These are phyloP conservation scores for Dipodomys ordii DNA, from an alignment of 2,113 vertebrate species.

Conservation along the genomic window DNA sequence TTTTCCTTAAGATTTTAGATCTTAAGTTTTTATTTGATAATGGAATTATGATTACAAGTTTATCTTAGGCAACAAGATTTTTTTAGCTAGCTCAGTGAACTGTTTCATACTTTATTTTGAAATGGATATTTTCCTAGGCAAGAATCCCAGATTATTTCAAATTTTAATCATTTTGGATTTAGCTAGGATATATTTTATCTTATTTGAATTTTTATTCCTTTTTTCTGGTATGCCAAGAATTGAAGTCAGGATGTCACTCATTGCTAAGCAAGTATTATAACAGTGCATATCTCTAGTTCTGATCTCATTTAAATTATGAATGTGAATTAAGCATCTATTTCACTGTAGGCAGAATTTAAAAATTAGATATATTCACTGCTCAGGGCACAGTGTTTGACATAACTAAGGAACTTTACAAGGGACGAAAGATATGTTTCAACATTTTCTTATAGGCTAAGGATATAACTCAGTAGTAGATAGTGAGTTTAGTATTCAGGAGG, in stretches of 20 bases:
- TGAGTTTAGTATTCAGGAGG: not conserved
- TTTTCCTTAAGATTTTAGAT: slow-evolving; percentile 31
- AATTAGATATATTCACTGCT: slow-evolving; percentile 39
- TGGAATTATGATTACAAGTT: not conserved
- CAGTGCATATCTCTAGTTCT: not conserved
- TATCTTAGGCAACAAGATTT: not conserved
- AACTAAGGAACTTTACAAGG: slow-evolving; percentile 29
- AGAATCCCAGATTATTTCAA: slow-evolving; percentile 4
- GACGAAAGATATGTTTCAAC: slow-evolving; percentile 9
- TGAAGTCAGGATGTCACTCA: not conserved
- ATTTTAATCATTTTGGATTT: slow-evolving; percentile 53
- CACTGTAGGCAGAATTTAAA: slow-evolving; percentile 49
- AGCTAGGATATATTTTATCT: not conserved
- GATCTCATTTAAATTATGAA: slow-evolving; percentile 49
- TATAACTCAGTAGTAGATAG: not conserved
- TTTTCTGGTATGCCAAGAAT: not conserved
- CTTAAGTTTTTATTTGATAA: slow-evolving; percentile 18
- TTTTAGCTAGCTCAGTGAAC: slow-evolving; percentile 29
- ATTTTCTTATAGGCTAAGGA: not conserved
- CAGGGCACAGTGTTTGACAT: not conserved
- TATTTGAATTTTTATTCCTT: not conserved
- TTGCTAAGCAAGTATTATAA: not conserved
- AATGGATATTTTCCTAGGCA: slow-evolving; percentile 33
- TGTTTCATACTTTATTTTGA: slow-evolving; percentile 43
- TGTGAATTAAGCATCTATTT: slow-evolving; percentile 45